phyloP scores from a whole-genome alignment of 2,888 invertebrate genomes.

The Tillus elongatus region DNA sequence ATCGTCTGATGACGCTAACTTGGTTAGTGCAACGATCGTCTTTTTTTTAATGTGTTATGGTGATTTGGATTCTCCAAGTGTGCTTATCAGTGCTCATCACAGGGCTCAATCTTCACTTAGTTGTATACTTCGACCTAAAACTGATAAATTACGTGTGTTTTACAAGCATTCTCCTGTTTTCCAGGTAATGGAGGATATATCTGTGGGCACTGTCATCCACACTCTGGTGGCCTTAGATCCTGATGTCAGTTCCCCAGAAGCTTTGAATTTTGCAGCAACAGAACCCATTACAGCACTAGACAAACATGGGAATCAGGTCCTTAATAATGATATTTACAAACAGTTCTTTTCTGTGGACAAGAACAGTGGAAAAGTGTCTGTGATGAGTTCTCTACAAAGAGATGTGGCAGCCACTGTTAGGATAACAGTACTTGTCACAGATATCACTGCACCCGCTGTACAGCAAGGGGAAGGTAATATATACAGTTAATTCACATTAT shows the following conservation, averaged over 20 bases:
- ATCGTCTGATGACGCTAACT: too few species aligned
- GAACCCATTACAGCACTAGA: slow-evolving; percentile 71
- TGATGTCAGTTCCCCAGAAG: slow-evolving; percentile 61
- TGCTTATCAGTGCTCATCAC: too few species aligned
- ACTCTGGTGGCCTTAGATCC: slow-evolving; percentile 69
- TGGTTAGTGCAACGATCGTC: too few species aligned
- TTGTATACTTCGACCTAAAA: too few species aligned
- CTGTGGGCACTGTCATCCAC: slow-evolving; percentile 61
- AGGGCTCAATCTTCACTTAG: too few species aligned
- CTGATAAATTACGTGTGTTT: too few species aligned
- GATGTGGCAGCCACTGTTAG: slow-evolving; percentile 66
- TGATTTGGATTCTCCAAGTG: too few species aligned
- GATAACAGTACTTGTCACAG: slow-evolving; percentile 70
- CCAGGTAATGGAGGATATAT: slow-evolving; percentile 68
- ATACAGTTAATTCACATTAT: too few species aligned
- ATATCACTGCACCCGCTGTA: slow-evolving; percentile 66
- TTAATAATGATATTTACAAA: slow-evolving; percentile 44
- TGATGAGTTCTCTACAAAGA: slow-evolving; percentile 54
- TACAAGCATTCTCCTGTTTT: too few species aligned
- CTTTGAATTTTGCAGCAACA: slow-evolving; percentile 57
- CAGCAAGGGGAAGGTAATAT: slow-evolving; percentile 72
- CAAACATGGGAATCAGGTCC: slow-evolving; percentile 67
- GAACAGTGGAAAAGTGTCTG: slow-evolving; percentile 53
- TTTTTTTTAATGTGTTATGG: too few species aligned
- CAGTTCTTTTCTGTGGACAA: slow-evolving; percentile 58